Conservation (phyloP, 2,797 vertebrate genomes). For the Gymnodraco acuticeps region DNA sequence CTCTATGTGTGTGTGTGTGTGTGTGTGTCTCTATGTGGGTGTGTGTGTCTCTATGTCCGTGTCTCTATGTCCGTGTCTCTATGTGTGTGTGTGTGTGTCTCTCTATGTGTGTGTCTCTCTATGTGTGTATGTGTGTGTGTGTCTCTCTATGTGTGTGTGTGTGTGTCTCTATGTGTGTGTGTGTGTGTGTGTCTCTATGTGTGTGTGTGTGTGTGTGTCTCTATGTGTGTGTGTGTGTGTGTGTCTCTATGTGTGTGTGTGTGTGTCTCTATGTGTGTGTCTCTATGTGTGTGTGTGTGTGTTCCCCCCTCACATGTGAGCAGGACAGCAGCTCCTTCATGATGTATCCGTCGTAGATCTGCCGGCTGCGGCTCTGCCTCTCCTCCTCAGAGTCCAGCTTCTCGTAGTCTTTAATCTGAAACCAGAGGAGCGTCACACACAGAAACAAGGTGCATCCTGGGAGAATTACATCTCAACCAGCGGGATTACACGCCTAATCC, state of each 20-base stretch:
- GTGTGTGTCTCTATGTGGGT: no score
- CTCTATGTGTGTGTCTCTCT: no score
- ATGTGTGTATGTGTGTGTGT: no score
- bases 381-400: conserved; percentile 96
- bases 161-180: no score
- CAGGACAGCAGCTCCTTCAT: conserved; percentile 98
- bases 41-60: no score
- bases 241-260: background rate
- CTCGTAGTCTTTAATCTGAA: conserved; percentile 97
- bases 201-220: background rate
- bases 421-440: background rate
- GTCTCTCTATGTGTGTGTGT: background rate
- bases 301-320: conserved; percentile 88
- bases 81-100: no score
- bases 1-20: no score
- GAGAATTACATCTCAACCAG: conserved; percentile 37
- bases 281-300: background rate
- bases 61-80: no score
- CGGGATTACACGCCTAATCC: conserved; percentile 66
- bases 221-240: no score
- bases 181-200: no score
- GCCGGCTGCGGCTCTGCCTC: conserved; percentile 89
- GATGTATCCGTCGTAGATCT: conserved; percentile 95
- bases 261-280: no score
- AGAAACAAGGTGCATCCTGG: conserved; percentile 23